phyloP scores from a whole-genome alignment of 92 coral and sea anemone species.

The Zoanthus gigantus region DNA sequence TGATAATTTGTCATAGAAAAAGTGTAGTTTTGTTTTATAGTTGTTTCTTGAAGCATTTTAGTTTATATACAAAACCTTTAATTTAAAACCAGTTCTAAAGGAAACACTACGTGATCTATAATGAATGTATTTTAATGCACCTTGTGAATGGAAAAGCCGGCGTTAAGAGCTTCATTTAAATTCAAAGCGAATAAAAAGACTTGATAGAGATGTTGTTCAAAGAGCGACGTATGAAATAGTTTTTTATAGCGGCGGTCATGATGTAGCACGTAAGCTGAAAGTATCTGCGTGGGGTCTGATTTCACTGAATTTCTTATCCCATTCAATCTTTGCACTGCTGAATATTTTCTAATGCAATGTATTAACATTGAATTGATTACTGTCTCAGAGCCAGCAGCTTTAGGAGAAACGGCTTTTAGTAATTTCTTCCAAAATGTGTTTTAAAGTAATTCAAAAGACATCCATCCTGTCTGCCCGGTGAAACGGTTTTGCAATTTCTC shows the following conservation, averaged over 20 bases:
- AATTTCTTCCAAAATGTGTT: neutral
- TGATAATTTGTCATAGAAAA: too few relatives aligned
- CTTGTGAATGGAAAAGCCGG: neutral
- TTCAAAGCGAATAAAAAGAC: neutral
- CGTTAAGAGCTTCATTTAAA: neutral
- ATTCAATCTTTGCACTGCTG: neutral
- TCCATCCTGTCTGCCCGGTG: neutral
- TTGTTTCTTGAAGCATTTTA: neutral
- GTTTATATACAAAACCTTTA: neutral
- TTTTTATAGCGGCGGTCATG: neutral
- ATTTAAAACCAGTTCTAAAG: neutral
- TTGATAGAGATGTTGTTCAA: neutral
- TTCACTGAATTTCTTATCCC: neutral
- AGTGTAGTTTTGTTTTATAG: too few relatives aligned
- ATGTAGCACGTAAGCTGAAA: neutral
- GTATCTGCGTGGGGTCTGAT: too few relatives aligned
- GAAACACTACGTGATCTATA: neutral
- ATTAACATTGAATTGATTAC: neutral
- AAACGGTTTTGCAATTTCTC: neutral
- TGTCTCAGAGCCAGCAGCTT: neutral
- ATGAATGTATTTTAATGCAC: neutral
- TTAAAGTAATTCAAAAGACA: constrained; percentile 8
- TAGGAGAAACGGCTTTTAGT: neutral
- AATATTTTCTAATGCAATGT: neutral
- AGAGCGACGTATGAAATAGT: neutral